A percentile compares a stretch with the other conserved stretches of the same genome.
phyloP scores from a whole-genome alignment of 1,140 invertebrate species.

The Cherax destructor region DNA sequence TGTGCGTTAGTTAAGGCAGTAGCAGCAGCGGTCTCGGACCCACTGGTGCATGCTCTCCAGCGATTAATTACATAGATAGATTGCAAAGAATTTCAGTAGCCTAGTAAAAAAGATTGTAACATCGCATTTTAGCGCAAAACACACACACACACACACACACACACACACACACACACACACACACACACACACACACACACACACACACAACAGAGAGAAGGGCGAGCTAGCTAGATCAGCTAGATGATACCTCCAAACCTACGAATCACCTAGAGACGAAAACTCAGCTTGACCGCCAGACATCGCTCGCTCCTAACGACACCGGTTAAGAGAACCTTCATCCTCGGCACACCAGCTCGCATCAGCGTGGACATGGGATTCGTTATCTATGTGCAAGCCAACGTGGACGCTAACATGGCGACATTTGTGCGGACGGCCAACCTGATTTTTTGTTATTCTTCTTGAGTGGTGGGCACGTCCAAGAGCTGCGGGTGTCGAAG shows the following conservation, averaged over 20 bases:
- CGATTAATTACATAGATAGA: slow-evolving; percentile 34
- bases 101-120: slow-evolving; percentile 15
- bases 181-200: no score
- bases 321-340: neutral
- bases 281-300: neutral
- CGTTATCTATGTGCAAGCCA: slow-evolving; percentile 14
- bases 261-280: slow-evolving; percentile 5
- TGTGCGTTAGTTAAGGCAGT: neutral
- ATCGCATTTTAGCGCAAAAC: neutral
- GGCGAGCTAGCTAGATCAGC: slow-evolving; percentile 13
- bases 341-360: neutral
- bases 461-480: neutral
- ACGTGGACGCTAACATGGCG: neutral
- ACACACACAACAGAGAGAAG: neutral
- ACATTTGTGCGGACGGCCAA: neutral
- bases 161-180: no score
- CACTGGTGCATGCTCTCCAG: neutral
- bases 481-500: neutral
- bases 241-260: slow-evolving; percentile 6
- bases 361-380: neutral
- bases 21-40: neutral
- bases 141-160: no score
- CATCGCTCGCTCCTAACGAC: slow-evolving; percentile 17
- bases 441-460: neutral
- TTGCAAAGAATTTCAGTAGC: slow-evolving; percentile 20